Evolutionary conservation across 2,113 vertebrate genomes (phyloP), one percentile per base, ranked within the genome.

Genomic region (Neogale vison): DNA sequence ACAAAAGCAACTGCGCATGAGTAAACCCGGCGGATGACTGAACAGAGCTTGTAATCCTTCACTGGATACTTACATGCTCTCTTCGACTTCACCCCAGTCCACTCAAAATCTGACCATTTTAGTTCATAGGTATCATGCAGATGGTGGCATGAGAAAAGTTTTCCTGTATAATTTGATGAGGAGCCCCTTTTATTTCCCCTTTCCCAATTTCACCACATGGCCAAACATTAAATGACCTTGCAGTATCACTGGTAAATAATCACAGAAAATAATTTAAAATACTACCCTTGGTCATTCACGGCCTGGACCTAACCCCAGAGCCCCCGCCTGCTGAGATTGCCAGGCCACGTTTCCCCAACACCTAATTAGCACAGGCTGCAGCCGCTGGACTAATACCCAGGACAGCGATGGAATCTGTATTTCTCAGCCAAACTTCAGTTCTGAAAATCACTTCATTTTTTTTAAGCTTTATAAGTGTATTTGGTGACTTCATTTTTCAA

Each of bases 151-250:
- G 8, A 80, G 7, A 55, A 45, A 92, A 31, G 3, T 52, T 3
- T 0, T 14, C 26, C 21, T 63, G 26, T 7, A 1, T 14, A 23
- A 39, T 15, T 3, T 34, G 45, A 29, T 3, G 7, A 34, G 1
- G 1, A 63, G 36, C 39, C 15, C 1, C 31, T 72, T 47, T 82
- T 61, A 65, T 10, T 63, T 76, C 74, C 50, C 24, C 61, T 76
- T 36, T 29, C 79, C 88, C 42, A 86, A 45, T 29, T 72, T 87
- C 24, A 63, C 13, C 45, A 80, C 17, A 20, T 8, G n/a, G 13
- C 42, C 47, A 39, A 31, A 67, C 74, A 72, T 31, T 39, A 74
- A 87, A 67, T 23, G 88, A 47, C 2, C 81, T 31, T 13, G 65
- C 34, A 42, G 6, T 59, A 47, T 77, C 52, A 65, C 21, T 36